Percentiles rank a stretch among this genome's conserved stretches.
Conservation (phyloP, 2,797 vertebrate species). For the Megalops cyprinoides region DNA sequence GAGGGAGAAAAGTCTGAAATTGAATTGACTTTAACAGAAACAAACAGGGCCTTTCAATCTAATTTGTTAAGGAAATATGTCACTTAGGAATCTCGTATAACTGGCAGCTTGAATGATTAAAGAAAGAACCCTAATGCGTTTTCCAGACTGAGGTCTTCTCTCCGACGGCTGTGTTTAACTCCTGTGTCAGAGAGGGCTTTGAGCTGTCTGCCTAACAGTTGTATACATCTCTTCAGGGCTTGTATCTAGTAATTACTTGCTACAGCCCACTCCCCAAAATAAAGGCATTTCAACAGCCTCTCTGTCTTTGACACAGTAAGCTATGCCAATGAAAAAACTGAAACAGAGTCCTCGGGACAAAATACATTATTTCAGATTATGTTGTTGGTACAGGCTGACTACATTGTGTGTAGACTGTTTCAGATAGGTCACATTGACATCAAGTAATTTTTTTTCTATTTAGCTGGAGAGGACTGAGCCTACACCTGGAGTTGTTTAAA, state of each 20-base stretch:
- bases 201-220: conserved; percentile 54
- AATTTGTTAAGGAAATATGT: conserved; percentile 75
- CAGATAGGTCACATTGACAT: no score
- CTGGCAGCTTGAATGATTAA: conserved; percentile 66
- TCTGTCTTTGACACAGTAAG: background rate
- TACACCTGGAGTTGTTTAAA: background rate
- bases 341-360: background rate
- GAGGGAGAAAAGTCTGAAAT: conserved; percentile 33
- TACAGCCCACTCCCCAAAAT: background rate
- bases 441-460: background rate
- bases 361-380: background rate
- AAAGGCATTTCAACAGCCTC: background rate
- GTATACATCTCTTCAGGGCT: conserved; percentile 50
- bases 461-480: background rate
- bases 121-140: conserved; percentile 72
- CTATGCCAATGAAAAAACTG: background rate
- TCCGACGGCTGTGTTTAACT: conserved; percentile 58
- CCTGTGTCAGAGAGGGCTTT: conserved; percentile 58
- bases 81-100: conserved; percentile 69
- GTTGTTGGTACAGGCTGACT: no score
- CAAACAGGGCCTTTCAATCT: conserved; percentile 65
- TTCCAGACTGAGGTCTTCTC: conserved; percentile 63
- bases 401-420: no score
- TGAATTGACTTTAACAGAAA: conserved; percentile 47
- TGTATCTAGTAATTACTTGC: conserved; percentile 14